Conservation (phyloP, 1,140 invertebrate species). For the Drosophila melanica region DNA sequence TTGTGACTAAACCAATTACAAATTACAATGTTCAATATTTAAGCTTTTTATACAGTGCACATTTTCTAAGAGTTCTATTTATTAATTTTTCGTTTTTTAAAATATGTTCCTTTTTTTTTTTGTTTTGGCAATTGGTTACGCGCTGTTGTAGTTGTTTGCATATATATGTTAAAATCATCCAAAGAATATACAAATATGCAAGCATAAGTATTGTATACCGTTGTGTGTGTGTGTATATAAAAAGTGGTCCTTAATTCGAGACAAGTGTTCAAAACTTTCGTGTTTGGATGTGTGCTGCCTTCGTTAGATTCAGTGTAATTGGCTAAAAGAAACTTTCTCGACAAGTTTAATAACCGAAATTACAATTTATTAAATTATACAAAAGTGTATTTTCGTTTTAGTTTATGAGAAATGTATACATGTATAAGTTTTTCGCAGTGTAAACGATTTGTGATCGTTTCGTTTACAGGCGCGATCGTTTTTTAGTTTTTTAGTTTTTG, state of each 20-base stretch:
- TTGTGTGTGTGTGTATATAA: conserved; percentile 61
- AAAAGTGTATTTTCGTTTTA: conserved; percentile 32
- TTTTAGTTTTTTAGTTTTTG: conserved; percentile 17
- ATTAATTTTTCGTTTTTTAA: conserved; percentile 23
- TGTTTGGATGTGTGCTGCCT: conserved; percentile 16
- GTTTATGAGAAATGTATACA: conserved; percentile 33
- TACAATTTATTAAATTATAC: conserved; percentile 41
- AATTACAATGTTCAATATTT: conserved; percentile 42
- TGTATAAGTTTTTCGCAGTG: conserved; percentile 20
- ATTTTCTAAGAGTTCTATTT: conserved; percentile 29
- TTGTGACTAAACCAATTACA: conserved; percentile 28
- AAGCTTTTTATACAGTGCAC: conserved; percentile 50
- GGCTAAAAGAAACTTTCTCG: conserved; percentile 52
- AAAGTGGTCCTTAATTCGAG: conserved; percentile 83
- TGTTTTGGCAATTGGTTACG: conserved; percentile 79
- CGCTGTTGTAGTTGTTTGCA: conserved; percentile 48
- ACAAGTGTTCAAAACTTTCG: conserved; percentile 66
- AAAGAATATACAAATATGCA: conserved; percentile 64
- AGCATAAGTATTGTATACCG: conserved; percentile 16
- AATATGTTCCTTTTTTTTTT: conserved; percentile 42
- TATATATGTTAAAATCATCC: conserved; percentile 70
- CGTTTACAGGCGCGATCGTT: conserved; percentile 5
- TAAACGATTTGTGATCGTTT: conserved; percentile 6
- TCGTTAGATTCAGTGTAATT: conserved; percentile 32
- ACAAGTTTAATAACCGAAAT: conserved; percentile 40